Conservation (phyloP, 1,140 invertebrate genomes). For the Tetramorium parvispinum region DNA sequence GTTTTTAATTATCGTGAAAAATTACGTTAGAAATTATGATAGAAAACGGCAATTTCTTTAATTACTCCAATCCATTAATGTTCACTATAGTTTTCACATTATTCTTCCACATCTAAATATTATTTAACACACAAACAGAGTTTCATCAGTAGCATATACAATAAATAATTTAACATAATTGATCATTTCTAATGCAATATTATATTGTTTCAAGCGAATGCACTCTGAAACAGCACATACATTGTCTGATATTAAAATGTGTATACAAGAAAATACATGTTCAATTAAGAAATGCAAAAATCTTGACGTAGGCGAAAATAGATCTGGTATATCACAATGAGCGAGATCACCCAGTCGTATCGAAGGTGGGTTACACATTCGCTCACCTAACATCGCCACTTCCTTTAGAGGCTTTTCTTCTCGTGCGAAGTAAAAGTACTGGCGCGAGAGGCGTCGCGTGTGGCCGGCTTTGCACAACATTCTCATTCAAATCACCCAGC, state of each 20-base stretch:
- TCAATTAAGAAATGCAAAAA: background rate
- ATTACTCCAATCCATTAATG: background rate
- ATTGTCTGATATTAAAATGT: background rate
- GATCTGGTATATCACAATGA: background rate
- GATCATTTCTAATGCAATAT: background rate
- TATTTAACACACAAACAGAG: background rate
- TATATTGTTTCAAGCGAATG: background rate
- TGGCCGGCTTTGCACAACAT: constrained; percentile 63
- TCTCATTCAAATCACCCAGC: constrained; percentile 62
- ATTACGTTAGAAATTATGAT: background rate
- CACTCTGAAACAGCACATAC: too few species aligned
- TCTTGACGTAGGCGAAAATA: background rate
- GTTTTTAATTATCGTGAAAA: background rate
- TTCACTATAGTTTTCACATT: background rate
- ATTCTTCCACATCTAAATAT: background rate
- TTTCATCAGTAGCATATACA: background rate
- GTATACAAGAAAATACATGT: background rate
- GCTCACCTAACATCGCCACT: constrained; percentile 39
- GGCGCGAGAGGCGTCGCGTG: constrained; percentile 35
- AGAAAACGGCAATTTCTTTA: background rate
- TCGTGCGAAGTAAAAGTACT: constrained; percentile 61
- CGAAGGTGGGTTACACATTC: constrained; percentile 61
- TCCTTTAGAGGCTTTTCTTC: constrained; percentile 68
- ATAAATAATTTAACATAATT: background rate
- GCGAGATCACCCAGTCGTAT: constrained; percentile 48